Evolutionary conservation across 2,797 vertebrate species (phyloP), one percentile per base, ranked within the genome.

Genomic region (Bradypodion ventrale): DNA sequence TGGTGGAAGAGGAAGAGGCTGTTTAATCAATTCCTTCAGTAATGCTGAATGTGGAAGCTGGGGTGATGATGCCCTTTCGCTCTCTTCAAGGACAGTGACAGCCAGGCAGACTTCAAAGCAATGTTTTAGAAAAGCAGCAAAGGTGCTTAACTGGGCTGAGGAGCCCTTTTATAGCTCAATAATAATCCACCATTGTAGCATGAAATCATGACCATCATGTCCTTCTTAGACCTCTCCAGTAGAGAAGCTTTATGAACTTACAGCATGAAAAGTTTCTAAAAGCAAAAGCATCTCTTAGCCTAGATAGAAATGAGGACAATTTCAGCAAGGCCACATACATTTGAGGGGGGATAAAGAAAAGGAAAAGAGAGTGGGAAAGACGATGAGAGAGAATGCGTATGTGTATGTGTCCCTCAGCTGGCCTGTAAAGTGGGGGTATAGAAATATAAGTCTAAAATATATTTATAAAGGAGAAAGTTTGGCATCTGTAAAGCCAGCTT

Each of bases 261-360:
- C 88, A 90, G 92, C 89, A 82, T 91, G 92, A 94, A 93, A 94
- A 95, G 91, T 93, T 95, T 94, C 65, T 15, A 88, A 75, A 87
- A 56, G 91, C 89, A 87, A 91, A 94, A 92, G 84, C 89, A 91
- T 93, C 56, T 80, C 89, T 90, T 85, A 82, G 90, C 93, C 91
- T 70, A 7, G 87, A 94, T 94, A 93, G 92, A 93, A 94, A 93
- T 92, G 89, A 89, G 92, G 92, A 90, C 94, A 94, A 96, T 95
- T 95, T 94, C 94, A 93, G 90, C 85, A 89, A 88, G 68, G 90
- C 91, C 91, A 42, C 68, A 89, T 92, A 89, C 76, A 84, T 90
- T 90, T 91, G 87, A 93, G 90, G 87, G 85, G 87, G 90, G 92
- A 29, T 9, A 9, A 42, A 87, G 88, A 44, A 37, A 25, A 12